Evolutionary conservation across 2,888 invertebrate genomes (phyloP), one percentile per base, ranked within the genome.

Genomic region (Lampropteryx suffumata): DNA sequence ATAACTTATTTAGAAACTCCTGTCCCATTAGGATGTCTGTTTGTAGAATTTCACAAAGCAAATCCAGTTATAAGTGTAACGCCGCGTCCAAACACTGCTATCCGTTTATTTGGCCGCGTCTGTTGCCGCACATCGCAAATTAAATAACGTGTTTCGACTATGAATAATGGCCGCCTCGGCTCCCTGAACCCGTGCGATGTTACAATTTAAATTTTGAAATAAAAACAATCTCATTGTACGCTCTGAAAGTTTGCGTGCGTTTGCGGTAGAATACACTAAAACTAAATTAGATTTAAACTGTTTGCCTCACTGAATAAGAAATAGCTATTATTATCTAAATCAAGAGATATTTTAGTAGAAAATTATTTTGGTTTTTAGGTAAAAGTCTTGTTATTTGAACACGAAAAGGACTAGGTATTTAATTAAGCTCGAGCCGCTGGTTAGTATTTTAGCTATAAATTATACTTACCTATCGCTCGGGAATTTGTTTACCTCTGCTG

Each of bases 41-140:
- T 80, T 80, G 79, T 67, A 71, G 73, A 75, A 79, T 77, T 79
- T 74, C 76, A 81, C 82, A 83, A 81, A 83, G 75, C 79, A 84
- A 88, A 88, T 84, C 79, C 71, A 85, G 79, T 88, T 88, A 86
- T 73, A 80, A 78, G 76, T 77, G 82, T 76, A 79, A 81, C 78
- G 70, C 71, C 63, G 75, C 69, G 69, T 69, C 76, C 78, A 73
- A 74, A 79, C 73, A 71, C 64, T 63, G 79, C 77, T 80, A 81
- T 78, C 76, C 79, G 76, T 83, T 85, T 86, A 83, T 84, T 82
- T 76, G 69, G 67, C 76, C 74, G 71, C 76, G 73, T 79, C 76
- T 68, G 77, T 79, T 79, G 78, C 73, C 75, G 79, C 76, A 76
- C 81, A 81, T 82, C 76, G 77, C 76, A 85, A 88, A 86, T 88